Base-by-base conservation (phyloP, 2,113 vertebrate genomes). In the Holacanthus passer region DNA sequence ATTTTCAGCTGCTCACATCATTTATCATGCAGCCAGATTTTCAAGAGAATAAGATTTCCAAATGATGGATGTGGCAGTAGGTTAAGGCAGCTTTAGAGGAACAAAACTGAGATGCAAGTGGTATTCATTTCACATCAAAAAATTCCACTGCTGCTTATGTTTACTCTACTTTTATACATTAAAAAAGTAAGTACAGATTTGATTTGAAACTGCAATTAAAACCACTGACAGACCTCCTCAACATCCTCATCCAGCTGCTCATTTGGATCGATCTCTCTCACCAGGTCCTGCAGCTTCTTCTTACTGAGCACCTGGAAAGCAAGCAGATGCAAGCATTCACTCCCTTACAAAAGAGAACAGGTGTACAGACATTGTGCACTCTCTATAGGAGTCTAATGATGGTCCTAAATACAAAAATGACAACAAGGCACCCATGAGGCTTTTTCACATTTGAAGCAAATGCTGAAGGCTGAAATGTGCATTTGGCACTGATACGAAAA, bases 201-300 rank as follows among this genome's bases (percentile, higher is more conserved):
- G 0, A 45, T n/a, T 24, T 60, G 2, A 56, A 58, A 35, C 2
- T 19, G 0, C 2, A 29, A 22, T 29, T 37, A 14, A 65, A 73
- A 78, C 3, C 11, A 17, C 4, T 19, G 50, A 85, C 95, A 78
- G 65, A 99, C 98, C 95, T 99, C 98, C 77, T 99, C 98, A 12
- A 99, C 98, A 35, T 99, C 98, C 85, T 99, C 98, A 95, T 99
- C 98, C 91, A 99, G 94, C 91, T 99, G 98, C 86, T 99, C 98
- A 0, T 99, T 99, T 0, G 98, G 98, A 87, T 99, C 98, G 64
- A 99, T 97, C 92, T 99, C 98, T 83, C 98, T 96, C 79, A 99
- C 98, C 90, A 99, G 94, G 89, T 99, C 98, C 91, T 99, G 98
- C 73, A 99, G 89, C 84, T 99, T 99, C 95, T 99, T 99, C 95